Conservation (phyloP, 2,113 vertebrate genomes). For the Entelurus aequoreus region DNA sequence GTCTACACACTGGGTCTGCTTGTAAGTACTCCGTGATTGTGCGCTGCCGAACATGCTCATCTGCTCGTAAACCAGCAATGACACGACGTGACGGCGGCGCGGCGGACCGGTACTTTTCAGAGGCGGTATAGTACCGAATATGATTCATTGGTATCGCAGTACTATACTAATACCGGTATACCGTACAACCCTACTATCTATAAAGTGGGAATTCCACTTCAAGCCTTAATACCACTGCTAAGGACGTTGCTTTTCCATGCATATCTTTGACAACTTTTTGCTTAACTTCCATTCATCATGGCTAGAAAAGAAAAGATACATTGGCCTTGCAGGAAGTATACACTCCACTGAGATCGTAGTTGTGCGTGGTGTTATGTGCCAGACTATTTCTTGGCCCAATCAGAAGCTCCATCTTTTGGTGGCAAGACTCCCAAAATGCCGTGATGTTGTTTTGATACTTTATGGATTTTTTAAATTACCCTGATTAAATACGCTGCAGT, state of each 20-base stretch:
- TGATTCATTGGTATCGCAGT: too few species aligned
- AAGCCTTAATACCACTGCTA: neutral
- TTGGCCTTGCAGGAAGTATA: conserved; percentile 5
- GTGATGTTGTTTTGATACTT: conserved; percentile 8
- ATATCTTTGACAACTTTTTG: neutral
- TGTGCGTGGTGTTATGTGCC: conserved; percentile 3
- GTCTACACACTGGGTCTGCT: too few species aligned
- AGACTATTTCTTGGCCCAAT: conserved; percentile 13
- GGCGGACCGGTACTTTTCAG: too few species aligned
- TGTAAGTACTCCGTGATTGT: too few species aligned
- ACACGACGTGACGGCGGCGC: too few species aligned
- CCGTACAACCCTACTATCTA: too few species aligned
- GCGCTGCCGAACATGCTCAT: too few species aligned
- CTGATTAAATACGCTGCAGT: conserved; percentile 13
- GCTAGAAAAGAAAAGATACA: neutral
- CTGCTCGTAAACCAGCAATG: too few species aligned
- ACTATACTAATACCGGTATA: too few species aligned
- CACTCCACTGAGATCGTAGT: conserved; percentile 3
- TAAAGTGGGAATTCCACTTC: neutral
- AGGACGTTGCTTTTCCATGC: conserved; percentile 4
- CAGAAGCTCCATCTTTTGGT: neutral
- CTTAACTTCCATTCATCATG: neutral
- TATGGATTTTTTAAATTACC: conserved; percentile 11
- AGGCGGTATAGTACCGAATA: too few species aligned
- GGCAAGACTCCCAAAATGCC: conserved; percentile 4